These are phyloP conservation scores for Eledona agricola DNA, from an alignment of 2,888 invertebrate genomes.

Conservation along the genomic window DNA sequence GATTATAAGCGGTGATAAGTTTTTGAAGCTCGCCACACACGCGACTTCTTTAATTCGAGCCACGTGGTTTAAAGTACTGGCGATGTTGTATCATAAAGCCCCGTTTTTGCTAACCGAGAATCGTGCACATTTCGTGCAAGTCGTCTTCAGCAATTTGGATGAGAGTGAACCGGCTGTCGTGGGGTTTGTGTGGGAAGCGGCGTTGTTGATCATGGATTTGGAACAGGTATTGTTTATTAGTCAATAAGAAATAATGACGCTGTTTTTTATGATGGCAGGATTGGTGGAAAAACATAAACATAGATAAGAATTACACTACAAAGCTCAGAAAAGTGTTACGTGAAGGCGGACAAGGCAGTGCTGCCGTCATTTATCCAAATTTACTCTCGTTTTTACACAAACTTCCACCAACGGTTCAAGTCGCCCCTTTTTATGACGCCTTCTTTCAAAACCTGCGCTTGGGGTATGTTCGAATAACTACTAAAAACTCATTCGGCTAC, in stretches of 20 bases:
- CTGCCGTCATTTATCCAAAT: conserved; percentile 75
- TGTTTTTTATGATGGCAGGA: conserved; percentile 71
- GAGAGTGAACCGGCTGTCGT: conserved; percentile 74
- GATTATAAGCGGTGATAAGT: conserved; percentile 65
- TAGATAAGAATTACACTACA: conserved; percentile 77
- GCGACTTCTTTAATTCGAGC: conserved; percentile 64
- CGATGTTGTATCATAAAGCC: conserved; percentile 69
- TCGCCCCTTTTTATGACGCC: conserved; percentile 68
- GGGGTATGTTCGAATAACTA: conserved; percentile 70
- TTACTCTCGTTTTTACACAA: conserved; percentile 80
- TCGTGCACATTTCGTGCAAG: conserved; percentile 66
- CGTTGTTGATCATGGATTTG: conserved; percentile 69
- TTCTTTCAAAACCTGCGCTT: conserved; percentile 75
- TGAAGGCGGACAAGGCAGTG: conserved; percentile 81
- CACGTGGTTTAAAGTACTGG: conserved; percentile 76
- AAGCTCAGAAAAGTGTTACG: conserved; percentile 74
- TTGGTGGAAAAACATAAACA: conserved; percentile 75
- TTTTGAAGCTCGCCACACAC: conserved; percentile 77
- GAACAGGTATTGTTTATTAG: conserved; percentile 62
- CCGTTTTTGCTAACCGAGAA: conserved; percentile 65
- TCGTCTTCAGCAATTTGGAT: conserved; percentile 72
- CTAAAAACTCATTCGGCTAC: not conserved
- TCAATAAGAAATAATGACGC: conserved; percentile 2
- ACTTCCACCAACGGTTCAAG: conserved; percentile 66
- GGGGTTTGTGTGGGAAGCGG: conserved; percentile 78